Evolutionary conservation across 2,113 vertebrate species (phyloP), one percentile per base, ranked within the genome.

Genomic region (Dicaeum eximium): DNA sequence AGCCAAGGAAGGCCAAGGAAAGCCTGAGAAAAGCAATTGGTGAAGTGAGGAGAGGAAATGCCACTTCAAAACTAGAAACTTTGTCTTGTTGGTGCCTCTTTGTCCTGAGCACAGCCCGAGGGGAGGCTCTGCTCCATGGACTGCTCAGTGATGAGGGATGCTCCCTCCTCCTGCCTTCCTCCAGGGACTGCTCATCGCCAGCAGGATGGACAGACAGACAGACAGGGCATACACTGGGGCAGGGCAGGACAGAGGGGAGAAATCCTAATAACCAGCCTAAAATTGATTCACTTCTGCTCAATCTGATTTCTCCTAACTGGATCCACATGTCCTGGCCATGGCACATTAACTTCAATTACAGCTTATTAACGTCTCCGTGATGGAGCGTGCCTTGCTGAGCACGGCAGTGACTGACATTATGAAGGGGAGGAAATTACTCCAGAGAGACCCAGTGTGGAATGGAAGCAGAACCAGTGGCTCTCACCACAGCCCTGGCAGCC

Each of bases 341-440:
- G 92, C 94, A 96, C 97, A 97, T 98, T 97, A 98, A 95, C 97
- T 98, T 96, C 95, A 97, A 95, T 98, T 97, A 98, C 73, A 90
- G 96, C 97, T 98, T 97, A 97, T 98, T 96, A 98, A 95, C 44
- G 92, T 95, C 80, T 90, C 75, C 0, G 23, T 58, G 84, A 92
- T 91, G 78, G 80, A 91, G 71, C 30, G 17, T 81, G 93, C 85
- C 91, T 86, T 3, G 48, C 91, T 71, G 65, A 94, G 75, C 64
- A 14, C 73, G 30, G 91, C 4, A 8, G 20, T 73, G 77, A 93
- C 90, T 92, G 95, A 91, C 58, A 25, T 72, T 80, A 18, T 17
- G 85, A 17, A 75, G 91, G 90, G 91, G 93, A 79, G 82, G 89
- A 89, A 94, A 96, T 95, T 31, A 95, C 90, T 94, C 88, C 78